A percentile compares a stretch with the other conserved stretches of the same genome.
These are phyloP conservation scores for Apogon hyalosoma DNA, from an alignment of 2,797 vertebrate genomes.

Conservation along the genomic window DNA sequence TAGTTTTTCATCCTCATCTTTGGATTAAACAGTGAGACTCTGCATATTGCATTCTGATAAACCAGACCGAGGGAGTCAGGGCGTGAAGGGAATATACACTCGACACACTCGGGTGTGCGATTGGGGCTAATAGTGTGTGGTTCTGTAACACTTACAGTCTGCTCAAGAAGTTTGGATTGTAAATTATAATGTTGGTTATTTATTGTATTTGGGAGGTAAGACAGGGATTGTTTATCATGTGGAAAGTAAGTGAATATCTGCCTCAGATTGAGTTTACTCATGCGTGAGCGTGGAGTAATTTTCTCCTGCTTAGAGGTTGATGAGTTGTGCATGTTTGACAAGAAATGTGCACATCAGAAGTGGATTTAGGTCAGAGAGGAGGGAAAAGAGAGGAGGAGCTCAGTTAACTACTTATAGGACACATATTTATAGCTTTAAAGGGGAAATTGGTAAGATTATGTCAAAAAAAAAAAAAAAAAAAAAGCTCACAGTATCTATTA, in stretches of 20 bases:
- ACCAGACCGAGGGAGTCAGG: conserved; percentile 14
- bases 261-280: conserved; percentile 38
- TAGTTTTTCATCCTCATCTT: too few species aligned
- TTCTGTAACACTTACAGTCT: conserved; percentile 8
- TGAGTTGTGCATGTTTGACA: conserved; percentile 65
- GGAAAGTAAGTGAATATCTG: conserved; percentile 44
- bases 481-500: too few species aligned
- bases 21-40: neutral
- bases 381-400: conserved; percentile 20
- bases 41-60: conserved; percentile 42
- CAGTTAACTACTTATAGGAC: conserved; percentile 2
- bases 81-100: conserved; percentile 8
- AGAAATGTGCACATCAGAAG: conserved; percentile 47
- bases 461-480: too few species aligned
- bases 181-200: conserved; percentile 37
- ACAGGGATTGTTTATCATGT: conserved; percentile 43
- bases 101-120: neutral
- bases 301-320: conserved; percentile 51
- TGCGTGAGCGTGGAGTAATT: conserved; percentile 45
- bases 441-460: too few species aligned
- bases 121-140: conserved; percentile 2
- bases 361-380: conserved; percentile 33
- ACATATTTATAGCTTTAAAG: conserved; percentile 19
- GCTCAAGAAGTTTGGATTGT: conserved; percentile 14
- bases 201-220: conserved; percentile 47